These are phyloP conservation scores for Panthera uncia DNA, from an alignment of 2,113 vertebrate species.

Conservation along the genomic window DNA sequence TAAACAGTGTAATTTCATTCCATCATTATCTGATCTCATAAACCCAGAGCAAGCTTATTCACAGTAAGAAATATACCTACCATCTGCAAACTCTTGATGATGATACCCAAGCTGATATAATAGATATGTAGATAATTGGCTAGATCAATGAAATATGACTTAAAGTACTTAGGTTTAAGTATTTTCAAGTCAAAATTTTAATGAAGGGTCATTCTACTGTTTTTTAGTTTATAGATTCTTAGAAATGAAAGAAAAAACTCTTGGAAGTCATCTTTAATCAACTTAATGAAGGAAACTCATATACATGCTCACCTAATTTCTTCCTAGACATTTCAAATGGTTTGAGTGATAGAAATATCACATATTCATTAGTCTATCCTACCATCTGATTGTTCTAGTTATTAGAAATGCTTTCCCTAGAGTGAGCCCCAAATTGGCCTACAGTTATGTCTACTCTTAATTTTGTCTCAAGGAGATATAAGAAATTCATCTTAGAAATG, in stretches of 20 bases:
- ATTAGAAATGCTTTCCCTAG: neutral
- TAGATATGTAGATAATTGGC: neutral
- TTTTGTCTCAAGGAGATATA: neutral
- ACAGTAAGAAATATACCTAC: neutral
- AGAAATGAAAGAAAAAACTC: neutral
- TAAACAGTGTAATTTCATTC: neutral
- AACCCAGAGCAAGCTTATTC: neutral
- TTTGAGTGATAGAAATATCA: neutral
- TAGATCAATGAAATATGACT: neutral
- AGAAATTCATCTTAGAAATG: neutral
- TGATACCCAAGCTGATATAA: neutral
- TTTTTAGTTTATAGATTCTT: neutral
- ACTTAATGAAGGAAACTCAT: neutral
- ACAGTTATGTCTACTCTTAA: neutral
- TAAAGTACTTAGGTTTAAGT: conserved; percentile 17
- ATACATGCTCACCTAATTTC: neutral
- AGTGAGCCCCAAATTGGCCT: neutral
- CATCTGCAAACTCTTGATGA: neutral
- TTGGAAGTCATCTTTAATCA: neutral
- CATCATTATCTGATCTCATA: neutral
- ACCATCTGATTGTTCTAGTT: neutral
- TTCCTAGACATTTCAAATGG: neutral
- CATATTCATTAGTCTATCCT: neutral
- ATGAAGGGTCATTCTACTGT: neutral
- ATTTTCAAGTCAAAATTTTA: neutral